These are phyloP conservation scores for Saxicola maurus DNA, from an alignment of 2,797 vertebrate species.

Conservation along the genomic window DNA sequence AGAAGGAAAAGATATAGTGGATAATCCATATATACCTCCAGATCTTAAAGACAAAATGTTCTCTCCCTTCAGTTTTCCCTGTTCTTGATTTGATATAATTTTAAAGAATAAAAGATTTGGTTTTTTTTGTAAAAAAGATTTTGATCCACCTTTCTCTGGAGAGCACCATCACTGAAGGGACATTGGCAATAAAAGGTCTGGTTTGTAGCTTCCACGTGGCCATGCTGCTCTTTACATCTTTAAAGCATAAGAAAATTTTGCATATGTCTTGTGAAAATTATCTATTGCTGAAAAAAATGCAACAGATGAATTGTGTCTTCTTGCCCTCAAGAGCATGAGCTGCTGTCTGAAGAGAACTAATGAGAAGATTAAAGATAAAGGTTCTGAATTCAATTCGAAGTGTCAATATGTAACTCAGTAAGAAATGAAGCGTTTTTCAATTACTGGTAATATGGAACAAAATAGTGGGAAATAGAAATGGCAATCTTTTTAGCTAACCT, in stretches of 20 bases:
- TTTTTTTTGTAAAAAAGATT: neutral
- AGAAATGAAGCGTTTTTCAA: constrained; percentile 72
- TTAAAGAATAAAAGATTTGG: neutral
- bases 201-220: neutral
- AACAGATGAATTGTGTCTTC: neutral
- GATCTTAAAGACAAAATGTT: neutral
- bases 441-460: constrained; percentile 76
- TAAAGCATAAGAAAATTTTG: neutral
- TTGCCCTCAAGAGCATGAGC: neutral
- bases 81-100: neutral
- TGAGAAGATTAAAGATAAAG: constrained; percentile 63
- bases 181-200: neutral
- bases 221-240: neutral
- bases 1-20: neutral
- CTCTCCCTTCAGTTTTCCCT: neutral
- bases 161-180: neutral
- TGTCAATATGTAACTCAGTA: constrained; percentile 69
- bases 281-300: neutral
- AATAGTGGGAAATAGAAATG: constrained; percentile 72
- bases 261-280: neutral
- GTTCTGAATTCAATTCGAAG: constrained; percentile 63
- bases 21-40: neutral
- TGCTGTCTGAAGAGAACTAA: constrained; percentile 33
- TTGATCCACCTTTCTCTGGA: neutral
- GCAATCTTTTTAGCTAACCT: constrained; percentile 70